Conservation (phyloP, 2,797 vertebrate genomes). For the Otolemur crassicaudatus region DNA sequence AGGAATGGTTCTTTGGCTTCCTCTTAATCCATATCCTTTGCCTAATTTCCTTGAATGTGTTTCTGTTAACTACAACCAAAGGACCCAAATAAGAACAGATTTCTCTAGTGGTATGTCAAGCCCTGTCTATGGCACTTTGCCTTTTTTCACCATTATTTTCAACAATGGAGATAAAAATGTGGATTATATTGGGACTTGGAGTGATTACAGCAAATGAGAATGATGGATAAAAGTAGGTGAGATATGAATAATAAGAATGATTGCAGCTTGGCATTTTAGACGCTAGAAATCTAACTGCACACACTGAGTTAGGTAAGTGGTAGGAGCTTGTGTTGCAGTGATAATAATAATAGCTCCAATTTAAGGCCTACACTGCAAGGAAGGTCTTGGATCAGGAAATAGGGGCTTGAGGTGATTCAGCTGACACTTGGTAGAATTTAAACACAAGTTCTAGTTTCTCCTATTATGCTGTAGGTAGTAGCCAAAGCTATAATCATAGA, state of each 20-base stretch:
- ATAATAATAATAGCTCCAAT: neutral
- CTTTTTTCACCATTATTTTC: neutral
- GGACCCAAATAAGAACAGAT: neutral
- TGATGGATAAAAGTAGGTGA: neutral
- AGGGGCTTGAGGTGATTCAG: neutral
- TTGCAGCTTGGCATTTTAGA: neutral
- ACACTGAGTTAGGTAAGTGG: neutral
- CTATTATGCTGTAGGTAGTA: neutral
- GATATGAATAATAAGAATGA: neutral
- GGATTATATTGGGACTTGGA: neutral
- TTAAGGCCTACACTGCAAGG: neutral
- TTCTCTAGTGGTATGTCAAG: neutral
- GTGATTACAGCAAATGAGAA: neutral
- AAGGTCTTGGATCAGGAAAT: neutral
- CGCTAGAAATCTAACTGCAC: neutral
- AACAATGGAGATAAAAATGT: neutral
- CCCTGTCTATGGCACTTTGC: neutral
- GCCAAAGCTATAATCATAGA: neutral
- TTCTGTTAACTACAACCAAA: neutral
- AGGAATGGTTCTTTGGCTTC: neutral
- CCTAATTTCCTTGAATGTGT: neutral
- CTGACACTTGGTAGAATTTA: neutral
- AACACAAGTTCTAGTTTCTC: neutral
- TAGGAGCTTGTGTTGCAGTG: neutral
- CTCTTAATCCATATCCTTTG: neutral